These are phyloP conservation scores for Bubo blakistoni DNA, from an alignment of 2,113 vertebrate genomes.

Conservation along the genomic window DNA sequence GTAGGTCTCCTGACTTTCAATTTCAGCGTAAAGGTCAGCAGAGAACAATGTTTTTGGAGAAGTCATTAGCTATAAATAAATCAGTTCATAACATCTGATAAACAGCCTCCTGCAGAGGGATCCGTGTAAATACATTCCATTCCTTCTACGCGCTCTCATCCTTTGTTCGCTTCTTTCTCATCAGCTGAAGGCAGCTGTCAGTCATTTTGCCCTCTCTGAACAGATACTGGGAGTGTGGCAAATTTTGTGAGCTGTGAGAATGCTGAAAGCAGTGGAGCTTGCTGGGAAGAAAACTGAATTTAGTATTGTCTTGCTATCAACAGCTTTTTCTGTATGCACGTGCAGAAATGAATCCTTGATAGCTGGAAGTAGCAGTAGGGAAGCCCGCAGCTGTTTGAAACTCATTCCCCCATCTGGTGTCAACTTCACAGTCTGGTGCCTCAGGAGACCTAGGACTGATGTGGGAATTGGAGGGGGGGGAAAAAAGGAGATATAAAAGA, in stretches of 20 bases:
- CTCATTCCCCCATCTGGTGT: neutral
- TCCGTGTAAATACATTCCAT: neutral
- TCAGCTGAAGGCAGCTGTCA: neutral
- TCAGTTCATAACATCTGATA: neutral
- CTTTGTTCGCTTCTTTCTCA: neutral
- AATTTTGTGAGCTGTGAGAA: neutral
- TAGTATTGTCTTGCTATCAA: neutral
- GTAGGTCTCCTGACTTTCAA: neutral
- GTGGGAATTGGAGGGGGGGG: neutral
- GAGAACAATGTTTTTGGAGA: neutral
- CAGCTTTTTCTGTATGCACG: neutral
- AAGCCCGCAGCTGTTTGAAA: neutral
- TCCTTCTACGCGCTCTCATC: neutral
- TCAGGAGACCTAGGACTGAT: neutral
- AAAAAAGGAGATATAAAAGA: neutral
- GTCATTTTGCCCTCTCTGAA: neutral
- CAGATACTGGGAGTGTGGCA: neutral
- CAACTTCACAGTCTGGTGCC: neutral
- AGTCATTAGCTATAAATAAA: slow-evolving; percentile 36
- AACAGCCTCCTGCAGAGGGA: neutral
- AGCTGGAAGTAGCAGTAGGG: neutral
- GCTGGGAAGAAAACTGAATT: neutral
- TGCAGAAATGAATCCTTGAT: neutral
- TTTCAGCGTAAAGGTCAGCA: neutral
- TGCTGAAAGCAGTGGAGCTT: neutral